phyloP scores from a whole-genome alignment of 2,888 invertebrate species.

The Trisateles emortualis region DNA sequence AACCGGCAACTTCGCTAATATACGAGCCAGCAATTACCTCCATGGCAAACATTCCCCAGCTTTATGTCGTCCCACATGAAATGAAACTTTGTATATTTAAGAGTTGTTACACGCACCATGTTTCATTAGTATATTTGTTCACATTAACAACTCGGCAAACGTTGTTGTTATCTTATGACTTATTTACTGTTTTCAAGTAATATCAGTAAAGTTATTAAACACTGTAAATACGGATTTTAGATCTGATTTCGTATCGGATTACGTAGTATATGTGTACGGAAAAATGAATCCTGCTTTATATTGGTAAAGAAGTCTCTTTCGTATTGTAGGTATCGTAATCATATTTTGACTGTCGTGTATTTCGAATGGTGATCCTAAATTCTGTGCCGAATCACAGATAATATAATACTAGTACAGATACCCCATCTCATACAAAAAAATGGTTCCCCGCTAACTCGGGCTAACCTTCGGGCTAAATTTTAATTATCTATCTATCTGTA shows the following conservation, averaged over 20 bases:
- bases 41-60: slow-evolving; percentile 57
- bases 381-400: no score
- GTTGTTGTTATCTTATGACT: slow-evolving; percentile 54
- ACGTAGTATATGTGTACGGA: slow-evolving; percentile 11
- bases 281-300: slow-evolving; percentile 22
- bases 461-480: no score
- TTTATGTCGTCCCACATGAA: slow-evolving; percentile 49
- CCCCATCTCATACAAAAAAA: no score
- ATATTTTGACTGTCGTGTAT: no score
- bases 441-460: no score
- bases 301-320: slow-evolving; percentile 22
- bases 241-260: slow-evolving; percentile 27
- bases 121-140: slow-evolving; percentile 59
- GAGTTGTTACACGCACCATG: slow-evolving; percentile 58
- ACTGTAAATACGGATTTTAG: slow-evolving; percentile 21
- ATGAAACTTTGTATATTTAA: slow-evolving; percentile 53
- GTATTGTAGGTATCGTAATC: slow-evolving; percentile 31
- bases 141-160: slow-evolving; percentile 52
- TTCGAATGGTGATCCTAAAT: no score
- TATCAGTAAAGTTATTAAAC: slow-evolving; percentile 38
- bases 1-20: slow-evolving; percentile 59
- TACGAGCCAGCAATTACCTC: slow-evolving; percentile 65
- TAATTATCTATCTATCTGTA: no score
- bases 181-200: slow-evolving; percentile 51
- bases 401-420: no score